Base-by-base conservation (phyloP, 2,888 invertebrate species). In the Dynastes grantii region DNA sequence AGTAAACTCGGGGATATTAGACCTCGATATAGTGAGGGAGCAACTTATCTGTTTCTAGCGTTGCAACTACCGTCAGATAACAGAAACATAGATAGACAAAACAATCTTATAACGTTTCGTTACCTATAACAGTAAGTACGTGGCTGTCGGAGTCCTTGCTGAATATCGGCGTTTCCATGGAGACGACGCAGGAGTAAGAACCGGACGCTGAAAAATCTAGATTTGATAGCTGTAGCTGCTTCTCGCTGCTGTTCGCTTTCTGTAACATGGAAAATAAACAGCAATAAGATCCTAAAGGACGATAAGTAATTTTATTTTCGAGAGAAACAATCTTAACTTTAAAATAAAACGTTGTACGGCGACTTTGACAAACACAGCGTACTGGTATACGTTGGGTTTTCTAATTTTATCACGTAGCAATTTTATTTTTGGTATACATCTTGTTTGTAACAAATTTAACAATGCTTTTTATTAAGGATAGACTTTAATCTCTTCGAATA, bases 171-270 rank as follows among this genome's bases (percentile, higher is more conserved):
- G 95, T 93, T 86, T 95, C 94, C 85, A 95, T 92, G 77, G 96
- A 95, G 37, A 96, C 95, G 86, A 95, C 94, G 87, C 96, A 96
- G 79, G 92, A 93, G 89, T 96, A 97, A 76, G 92, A 90, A 37
- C 96, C 96, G 13, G 94, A 92, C 64, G 95, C 94, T 77, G 93
- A 91, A 89, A 95, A 95, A 87, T 95, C 94, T 86, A 96, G 90
- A 87, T 92, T 91, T 84, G 93, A 93, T 84, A 96, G 89, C 81
- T 92, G 92, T 87, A 95, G 92, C 85, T 94, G 93, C 89, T 92
- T 92, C 85, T 93, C 92, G 82, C 91, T 92, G 83, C 93, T 93
- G 85, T 91, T 88, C 76, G 92, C 91, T 87, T 92, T 91, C 94
- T 94, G 91, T 70, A 91, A 91, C 80, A 82, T 81, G 82, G 79